Base-by-base conservation (phyloP, 2,797 vertebrate species). In the Manis pentadactyla region DNA sequence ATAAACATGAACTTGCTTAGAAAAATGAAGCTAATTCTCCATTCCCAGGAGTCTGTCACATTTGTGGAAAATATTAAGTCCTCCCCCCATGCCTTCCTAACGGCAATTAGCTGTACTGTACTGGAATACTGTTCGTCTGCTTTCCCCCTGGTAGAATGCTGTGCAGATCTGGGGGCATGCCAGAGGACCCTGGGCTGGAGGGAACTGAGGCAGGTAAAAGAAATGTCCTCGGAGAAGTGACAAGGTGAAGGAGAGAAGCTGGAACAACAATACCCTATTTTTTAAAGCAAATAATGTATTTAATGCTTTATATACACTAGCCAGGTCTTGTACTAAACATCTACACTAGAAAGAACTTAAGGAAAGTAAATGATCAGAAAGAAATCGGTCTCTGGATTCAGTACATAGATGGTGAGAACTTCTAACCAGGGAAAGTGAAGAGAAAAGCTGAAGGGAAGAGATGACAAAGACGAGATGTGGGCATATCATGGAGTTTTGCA, bases 401-500 rank as follows among this genome's bases (percentile, higher is more conserved):
- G 15, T 77, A 68, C 39, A 71, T 1, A 78, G 10, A 42, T 27
- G 46, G 69, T 39, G 46, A 59, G 57, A 77, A 23, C 61, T 14
- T 89, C 49, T 66, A 34, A 91, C 17, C 25, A 84, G 53, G 6
- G 1, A 89, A 75, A 79, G 13, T 12, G 29, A 78, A 75, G 29
- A 74, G 31, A 77, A 93, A 94, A 69, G 1, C 15, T 37, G 14
- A 91, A 66, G 64, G 37, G 29, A 39, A 88, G 2, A 46, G 21
- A 55, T 12, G 1, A 57, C 37, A 46, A 74, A 73, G 14, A 49
- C 51, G 78, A 85, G 29, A 14, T 14, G 5, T 1, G 37, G 25
- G 49, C 37, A 3, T 0, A 4, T 18, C 0, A 0, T 19, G 69
- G 46, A 19, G 74, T 29, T 31, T 14, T 21, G 19, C 14, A n/a